A percentile compares a stretch with the other conserved stretches of the same genome.
Evolutionary conservation across 2,113 vertebrate species (phyloP).

Genomic region (Desmodus rotundus): DNA sequence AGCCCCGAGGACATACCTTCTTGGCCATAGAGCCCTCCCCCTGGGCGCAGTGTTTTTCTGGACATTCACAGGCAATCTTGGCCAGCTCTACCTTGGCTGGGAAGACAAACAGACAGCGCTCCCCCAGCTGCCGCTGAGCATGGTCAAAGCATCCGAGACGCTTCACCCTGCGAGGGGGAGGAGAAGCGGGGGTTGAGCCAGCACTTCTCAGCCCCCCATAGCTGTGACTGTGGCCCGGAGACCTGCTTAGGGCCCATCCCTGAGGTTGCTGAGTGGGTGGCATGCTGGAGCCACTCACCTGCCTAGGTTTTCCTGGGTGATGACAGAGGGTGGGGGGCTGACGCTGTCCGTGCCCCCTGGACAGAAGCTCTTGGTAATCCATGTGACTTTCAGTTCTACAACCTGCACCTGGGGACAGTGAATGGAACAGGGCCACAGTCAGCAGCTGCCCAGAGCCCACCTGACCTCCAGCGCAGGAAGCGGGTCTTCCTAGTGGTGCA

Average conservation of each 20-base stretch:
- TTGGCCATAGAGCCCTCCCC: slow-evolving; percentile 92
- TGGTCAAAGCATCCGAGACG: slow-evolving; percentile 97
- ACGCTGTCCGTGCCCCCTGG: slow-evolving; percentile 95
- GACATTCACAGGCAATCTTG: slow-evolving; percentile 94
- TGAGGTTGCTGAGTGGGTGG: background rate
- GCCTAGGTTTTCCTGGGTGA: slow-evolving; percentile 94
- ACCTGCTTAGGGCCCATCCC: fast-evolving
- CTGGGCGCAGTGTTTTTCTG: slow-evolving; percentile 90
- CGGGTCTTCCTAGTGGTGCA: fast-evolving
- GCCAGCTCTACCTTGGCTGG: slow-evolving; percentile 94
- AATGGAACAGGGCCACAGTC: background rate
- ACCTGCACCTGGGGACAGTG: slow-evolving; percentile 89
- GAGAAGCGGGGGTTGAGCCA: background rate
- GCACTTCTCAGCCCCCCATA: fast-evolving
- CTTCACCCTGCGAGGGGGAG: slow-evolving; percentile 85
- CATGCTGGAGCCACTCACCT: slow-evolving; percentile 79
- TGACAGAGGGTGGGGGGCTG: slow-evolving; percentile 93
- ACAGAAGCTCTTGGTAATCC: slow-evolving; percentile 99
- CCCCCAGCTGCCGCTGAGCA: slow-evolving; percentile 96
- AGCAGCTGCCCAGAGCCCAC: background rate
- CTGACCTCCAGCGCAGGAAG: background rate
- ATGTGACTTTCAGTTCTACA: slow-evolving; percentile 95
- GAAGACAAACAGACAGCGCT: slow-evolving; percentile 94
- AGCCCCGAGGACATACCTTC: slow-evolving; percentile 84
- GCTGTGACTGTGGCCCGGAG: background rate